A percentile compares a stretch with the other conserved stretches of the same genome.
Evolutionary conservation across 2,113 vertebrate species (phyloP).

Genomic region (Actenoides lindsayi): DNA sequence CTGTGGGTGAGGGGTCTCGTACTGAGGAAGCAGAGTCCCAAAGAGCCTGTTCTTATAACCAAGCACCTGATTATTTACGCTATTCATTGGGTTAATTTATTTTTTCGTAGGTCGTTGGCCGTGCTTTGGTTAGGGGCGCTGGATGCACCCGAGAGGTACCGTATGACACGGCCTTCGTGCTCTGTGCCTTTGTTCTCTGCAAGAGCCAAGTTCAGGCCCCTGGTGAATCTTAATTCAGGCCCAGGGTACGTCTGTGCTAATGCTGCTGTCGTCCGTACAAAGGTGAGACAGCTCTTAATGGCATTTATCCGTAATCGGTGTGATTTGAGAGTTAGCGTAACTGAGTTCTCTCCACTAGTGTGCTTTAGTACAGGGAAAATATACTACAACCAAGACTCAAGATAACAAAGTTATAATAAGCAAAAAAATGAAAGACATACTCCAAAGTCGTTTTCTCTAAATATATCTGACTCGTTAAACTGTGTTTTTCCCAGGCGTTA

Average conservation of each 20-base stretch:
- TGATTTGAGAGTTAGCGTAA: neutral
- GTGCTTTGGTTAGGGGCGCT: fast-evolving
- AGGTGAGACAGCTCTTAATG: neutral
- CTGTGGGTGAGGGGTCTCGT: fast-evolving
- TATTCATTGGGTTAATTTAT: too few relatives aligned
- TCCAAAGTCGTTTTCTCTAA: neutral
- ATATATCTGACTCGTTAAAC: neutral
- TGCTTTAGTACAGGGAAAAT: neutral
- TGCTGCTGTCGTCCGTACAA: fast-evolving
- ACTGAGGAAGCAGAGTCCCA: neutral
- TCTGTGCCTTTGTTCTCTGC: neutral
- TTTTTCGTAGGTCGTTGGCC: fast-evolving
- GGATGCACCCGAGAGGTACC: fast-evolving
- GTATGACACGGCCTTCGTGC: fast-evolving
- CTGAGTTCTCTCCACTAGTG: neutral
- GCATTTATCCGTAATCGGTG: too few relatives aligned
- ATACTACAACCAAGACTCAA: neutral
- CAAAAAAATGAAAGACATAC: neutral
- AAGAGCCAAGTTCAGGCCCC: fast-evolving
- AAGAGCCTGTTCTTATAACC: neutral
- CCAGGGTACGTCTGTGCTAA: fast-evolving
- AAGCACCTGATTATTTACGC: fast-evolving
- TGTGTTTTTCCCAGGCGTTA: neutral
- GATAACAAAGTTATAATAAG: neutral
- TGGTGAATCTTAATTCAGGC: neutral